Evolutionary conservation across 2,888 invertebrate genomes (phyloP).

Genomic region (Sphaerophoria taeniata): DNA sequence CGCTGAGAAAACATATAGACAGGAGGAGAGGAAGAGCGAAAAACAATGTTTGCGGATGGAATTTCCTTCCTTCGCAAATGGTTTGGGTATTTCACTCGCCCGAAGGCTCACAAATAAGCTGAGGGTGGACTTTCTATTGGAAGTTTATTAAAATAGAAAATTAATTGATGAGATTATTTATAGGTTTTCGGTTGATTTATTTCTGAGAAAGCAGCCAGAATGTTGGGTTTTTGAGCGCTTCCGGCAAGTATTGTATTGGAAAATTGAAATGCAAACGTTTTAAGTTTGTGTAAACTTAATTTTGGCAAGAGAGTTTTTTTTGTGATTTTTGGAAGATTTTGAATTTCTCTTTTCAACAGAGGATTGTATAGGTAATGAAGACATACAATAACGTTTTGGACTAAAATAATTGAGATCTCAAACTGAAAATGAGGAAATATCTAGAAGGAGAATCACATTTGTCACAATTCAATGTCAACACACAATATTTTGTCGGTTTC

Average conservation of each 20-base stretch:
- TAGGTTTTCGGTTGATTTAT: conserved; percentile 63
- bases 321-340: not conserved
- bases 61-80: conserved; percentile 4
- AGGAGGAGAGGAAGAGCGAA: not conserved
- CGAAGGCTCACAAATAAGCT: not conserved
- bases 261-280: conserved; percentile 33
- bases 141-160: conserved; percentile 72
- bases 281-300: conserved; percentile 37
- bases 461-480: no score
- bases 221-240: conserved; percentile 10
- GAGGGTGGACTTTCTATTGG: conserved; percentile 63
- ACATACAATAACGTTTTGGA: no score
- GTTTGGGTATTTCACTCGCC: not conserved
- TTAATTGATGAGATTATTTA: conserved; percentile 73
- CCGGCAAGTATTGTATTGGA: conserved; percentile 2
- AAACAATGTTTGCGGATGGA: conserved; percentile 23
- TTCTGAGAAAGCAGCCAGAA: conserved; percentile 10
- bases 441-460: no score
- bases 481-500: no score
- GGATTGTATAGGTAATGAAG: no score
- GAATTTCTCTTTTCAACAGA: not conserved
- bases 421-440: no score
- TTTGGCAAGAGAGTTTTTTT: not conserved
- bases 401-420: no score
- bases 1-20: not conserved